A percentile compares a stretch with the other conserved stretches of the same genome.
Conservation (phyloP, 2,888 invertebrate genomes). For the Coecobrya sp. region DNA sequence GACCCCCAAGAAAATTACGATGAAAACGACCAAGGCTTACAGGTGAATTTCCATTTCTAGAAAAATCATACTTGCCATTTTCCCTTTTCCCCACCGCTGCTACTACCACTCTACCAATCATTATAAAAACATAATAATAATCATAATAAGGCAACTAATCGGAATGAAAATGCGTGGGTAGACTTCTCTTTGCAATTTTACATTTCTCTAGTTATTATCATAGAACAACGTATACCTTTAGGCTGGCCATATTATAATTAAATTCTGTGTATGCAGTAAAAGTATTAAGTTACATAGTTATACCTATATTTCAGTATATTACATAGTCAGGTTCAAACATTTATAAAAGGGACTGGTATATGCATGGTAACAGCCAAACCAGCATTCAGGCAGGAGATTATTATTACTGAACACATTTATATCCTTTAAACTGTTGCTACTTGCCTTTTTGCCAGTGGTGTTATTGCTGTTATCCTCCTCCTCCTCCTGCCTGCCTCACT, state of each 20-base stretch:
- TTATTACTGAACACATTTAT: constrained; percentile 62
- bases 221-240: constrained; percentile 39
- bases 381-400: constrained; percentile 51
- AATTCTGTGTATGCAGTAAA: background rate
- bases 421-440: constrained; percentile 51
- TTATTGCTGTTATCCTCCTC: constrained; percentile 43
- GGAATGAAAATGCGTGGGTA: constrained; percentile 38
- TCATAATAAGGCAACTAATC: background rate
- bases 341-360: constrained; percentile 44
- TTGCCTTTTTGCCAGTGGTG: constrained; percentile 40
- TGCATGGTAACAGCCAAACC: constrained; percentile 20
- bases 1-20: constrained; percentile 85
- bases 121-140: background rate
- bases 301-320: background rate
- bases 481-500: constrained; percentile 61
- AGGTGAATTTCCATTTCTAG: constrained; percentile 68
- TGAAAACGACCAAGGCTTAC: constrained; percentile 83
- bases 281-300: background rate
- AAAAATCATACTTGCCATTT: constrained; percentile 13
- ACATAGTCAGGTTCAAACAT: constrained; percentile 31
- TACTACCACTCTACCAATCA: background rate
- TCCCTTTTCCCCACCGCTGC: background rate
- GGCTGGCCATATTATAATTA: background rate
- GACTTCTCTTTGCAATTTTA: constrained; percentile 30
- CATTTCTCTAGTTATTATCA: background rate